Base-by-base conservation (phyloP, 2,113 vertebrate genomes). In the Odocoileus virginianus region DNA sequence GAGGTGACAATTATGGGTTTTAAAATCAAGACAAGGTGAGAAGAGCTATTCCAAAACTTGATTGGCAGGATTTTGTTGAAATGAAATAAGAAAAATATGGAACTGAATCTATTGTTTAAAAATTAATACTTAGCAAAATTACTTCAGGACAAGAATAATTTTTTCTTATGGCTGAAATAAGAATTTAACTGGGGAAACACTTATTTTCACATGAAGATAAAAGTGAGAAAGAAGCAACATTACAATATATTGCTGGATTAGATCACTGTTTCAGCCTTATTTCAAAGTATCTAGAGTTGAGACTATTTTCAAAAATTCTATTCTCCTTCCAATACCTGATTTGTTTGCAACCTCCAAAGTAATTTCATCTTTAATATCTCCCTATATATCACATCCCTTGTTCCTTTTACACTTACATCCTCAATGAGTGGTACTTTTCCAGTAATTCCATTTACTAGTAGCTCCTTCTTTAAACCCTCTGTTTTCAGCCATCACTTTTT, bases 21-120 rank as follows among this genome's bases (percentile, higher is more conserved):
- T 86, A 67, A 91, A 94, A 76, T 55, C 8, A 82, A 78, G 58
- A 58, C 58, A 96, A 91, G 17, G 45, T 84, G 33, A 96, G 45
- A 91, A 97, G 85, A 83, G 2, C 25, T 89, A 17, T 71, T 84
- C 1, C 11, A 76, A 92, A 91, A 85, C 4, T 64, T 84, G 19
- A 45, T 33, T 81, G 43, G 33, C n/a, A 79, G 52, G 25, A 91
- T 93, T 55, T 60, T 91, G 43, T 94, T 60, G 55, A 96, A 89
- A 47, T 86, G 17, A 81, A 91, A 4, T 8, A 36, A 82, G 21
- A 88, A 97, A 88, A 85, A 96, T 81, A 91, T 61, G 57, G 17
- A 83, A 84, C 36, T 83, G 19, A 95, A 84, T 61, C 15, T 85
- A 79, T 12, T 55, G 17, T 87, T 97, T 93, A 91, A 96, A 97